phyloP scores from a whole-genome alignment of 2,888 invertebrate genomes.

The Pristionchus maxplancki region DNA sequence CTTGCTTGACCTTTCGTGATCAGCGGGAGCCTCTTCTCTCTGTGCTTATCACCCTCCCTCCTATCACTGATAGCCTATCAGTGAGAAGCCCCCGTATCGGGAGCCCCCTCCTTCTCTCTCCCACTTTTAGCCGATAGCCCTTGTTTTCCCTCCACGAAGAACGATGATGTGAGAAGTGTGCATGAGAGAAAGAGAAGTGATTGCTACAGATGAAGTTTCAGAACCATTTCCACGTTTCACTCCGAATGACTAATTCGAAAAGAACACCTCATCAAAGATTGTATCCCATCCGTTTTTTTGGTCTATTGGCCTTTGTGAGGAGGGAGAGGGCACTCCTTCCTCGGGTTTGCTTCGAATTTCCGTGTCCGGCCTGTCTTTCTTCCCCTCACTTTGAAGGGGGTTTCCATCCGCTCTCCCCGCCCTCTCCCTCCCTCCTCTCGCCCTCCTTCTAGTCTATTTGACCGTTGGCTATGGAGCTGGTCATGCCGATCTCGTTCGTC shows the following conservation, averaged over 20 bases:
- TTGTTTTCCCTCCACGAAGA: neutral
- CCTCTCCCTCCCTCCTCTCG: neutral
- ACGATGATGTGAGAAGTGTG: neutral
- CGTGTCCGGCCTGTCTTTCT: slow-evolving; percentile 34
- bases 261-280: neutral
- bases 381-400: neutral
- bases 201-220: neutral
- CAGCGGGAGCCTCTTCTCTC: slow-evolving; percentile 23
- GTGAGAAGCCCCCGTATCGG: slow-evolving; percentile 28
- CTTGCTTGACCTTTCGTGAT: slow-evolving; percentile 18
- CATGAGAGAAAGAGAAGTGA: neutral
- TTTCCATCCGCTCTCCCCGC: neutral
- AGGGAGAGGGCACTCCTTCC: neutral
- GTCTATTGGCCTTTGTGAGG: neutral
- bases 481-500: slow-evolving; percentile 8
- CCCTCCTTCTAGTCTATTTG: slow-evolving; percentile 17
- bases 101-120: slow-evolving; percentile 8
- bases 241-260: neutral
- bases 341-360: slow-evolving; percentile 26
- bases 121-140: neutral
- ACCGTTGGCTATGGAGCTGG: slow-evolving; percentile 42
- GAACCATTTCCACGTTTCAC: neutral
- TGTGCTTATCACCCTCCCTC: slow-evolving; percentile 21
- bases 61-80: slow-evolving; percentile 42
- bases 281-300: neutral